A percentile compares a stretch with the other conserved stretches of the same genome.
Evolutionary conservation across 2,888 invertebrate species (phyloP).

Genomic region (Corbicula japonica): DNA sequence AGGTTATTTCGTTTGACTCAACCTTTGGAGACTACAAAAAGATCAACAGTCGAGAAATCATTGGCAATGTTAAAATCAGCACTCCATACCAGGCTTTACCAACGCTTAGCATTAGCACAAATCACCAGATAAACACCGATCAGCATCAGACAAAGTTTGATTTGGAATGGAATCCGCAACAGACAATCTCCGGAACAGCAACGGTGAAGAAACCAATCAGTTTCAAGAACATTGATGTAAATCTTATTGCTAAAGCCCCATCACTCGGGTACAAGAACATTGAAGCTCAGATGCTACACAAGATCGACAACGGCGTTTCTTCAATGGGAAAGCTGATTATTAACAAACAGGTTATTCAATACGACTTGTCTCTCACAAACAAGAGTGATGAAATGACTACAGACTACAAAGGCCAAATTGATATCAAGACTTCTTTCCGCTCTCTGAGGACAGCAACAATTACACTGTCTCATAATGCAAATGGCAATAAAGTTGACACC

Average conservation of each 20-base stretch:
- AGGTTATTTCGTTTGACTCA: constrained; percentile 65
- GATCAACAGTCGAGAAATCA: constrained; percentile 37
- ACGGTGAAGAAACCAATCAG: constrained; percentile 70
- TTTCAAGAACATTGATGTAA: constrained; percentile 60
- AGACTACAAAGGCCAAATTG: constrained; percentile 67
- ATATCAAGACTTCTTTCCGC: constrained; percentile 67
- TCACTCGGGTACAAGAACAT: constrained; percentile 64
- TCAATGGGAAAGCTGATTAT: constrained; percentile 60
- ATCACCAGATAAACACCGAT: constrained; percentile 52
- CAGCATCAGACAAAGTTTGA: constrained; percentile 64
- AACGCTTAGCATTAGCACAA: constrained; percentile 50
- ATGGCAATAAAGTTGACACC: constrained; percentile 53
- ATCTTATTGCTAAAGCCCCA: constrained; percentile 70
- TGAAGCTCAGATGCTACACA: constrained; percentile 65
- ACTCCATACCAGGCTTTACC: constrained; percentile 58
- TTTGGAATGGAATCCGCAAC: constrained; percentile 66
- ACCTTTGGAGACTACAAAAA: constrained; percentile 42
- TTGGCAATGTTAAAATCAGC: constrained; percentile 55
- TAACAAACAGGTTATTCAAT: constrained; percentile 63
- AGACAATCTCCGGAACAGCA: constrained; percentile 68
- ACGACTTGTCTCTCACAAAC: constrained; percentile 64
- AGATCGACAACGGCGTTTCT: constrained; percentile 44
- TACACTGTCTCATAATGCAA: constrained; percentile 59
- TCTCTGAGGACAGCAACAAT: constrained; percentile 49
- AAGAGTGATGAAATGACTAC: constrained; percentile 46